Conservation (phyloP, 2,113 vertebrate species). For the Dinomys branickii region DNA sequence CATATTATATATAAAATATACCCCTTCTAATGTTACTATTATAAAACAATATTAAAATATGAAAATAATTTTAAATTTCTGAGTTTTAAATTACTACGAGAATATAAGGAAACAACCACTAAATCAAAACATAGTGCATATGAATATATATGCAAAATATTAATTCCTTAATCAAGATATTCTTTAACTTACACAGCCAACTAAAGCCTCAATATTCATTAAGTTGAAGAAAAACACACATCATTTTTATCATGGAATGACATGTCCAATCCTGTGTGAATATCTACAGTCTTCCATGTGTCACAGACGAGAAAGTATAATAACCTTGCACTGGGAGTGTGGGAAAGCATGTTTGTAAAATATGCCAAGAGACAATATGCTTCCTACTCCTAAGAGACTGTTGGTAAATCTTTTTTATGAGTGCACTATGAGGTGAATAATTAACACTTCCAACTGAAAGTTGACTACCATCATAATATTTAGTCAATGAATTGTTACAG, state of each 20-base stretch:
- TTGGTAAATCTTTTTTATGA: conserved; percentile 76
- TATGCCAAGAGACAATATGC: conserved; percentile 73
- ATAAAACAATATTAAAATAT: background rate
- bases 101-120: background rate
- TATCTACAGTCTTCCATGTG: conserved; percentile 44
- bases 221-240: conserved; percentile 49
- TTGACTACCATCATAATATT: conserved; percentile 77
- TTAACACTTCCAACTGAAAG: conserved; percentile 77
- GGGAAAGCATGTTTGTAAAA: conserved; percentile 67
- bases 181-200: conserved; percentile 40
- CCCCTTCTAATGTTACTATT: background rate
- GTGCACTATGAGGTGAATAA: conserved; percentile 74
- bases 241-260: conserved; percentile 59
- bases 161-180: conserved; percentile 55
- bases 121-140: conserved; percentile 20
- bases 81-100: conserved; percentile 44
- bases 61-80: background rate
- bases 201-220: conserved; percentile 54
- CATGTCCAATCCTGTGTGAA: conserved; percentile 47
- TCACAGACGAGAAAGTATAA: conserved; percentile 73
- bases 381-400: conserved; percentile 72
- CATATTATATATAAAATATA: background rate
- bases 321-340: conserved; percentile 42
- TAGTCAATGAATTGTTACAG: conserved; percentile 78
- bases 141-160: conserved; percentile 8